Conservation (phyloP, 1,140 invertebrate genomes). For the Zaprionus nigranus region DNA sequence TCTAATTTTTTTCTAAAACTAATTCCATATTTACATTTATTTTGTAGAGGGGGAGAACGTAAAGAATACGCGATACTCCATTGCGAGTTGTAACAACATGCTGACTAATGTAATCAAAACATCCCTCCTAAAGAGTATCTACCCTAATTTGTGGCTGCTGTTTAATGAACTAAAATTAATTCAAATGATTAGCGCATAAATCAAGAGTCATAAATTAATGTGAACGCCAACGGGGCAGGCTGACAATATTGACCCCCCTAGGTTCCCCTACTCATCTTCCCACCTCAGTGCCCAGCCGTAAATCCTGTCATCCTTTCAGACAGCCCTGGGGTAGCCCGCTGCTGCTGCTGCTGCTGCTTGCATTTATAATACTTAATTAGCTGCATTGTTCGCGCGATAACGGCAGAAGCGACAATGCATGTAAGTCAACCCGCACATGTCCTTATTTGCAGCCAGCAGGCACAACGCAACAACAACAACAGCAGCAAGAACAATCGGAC, state of each 20-base stretch:
- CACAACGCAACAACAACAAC: conserved; percentile 15
- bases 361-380: conserved; percentile 79
- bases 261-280: background rate
- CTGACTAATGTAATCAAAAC: background rate
- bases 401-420: conserved; percentile 58
- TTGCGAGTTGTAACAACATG: background rate
- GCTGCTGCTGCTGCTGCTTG: conserved; percentile 40
- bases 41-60: background rate
- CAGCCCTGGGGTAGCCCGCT: conserved; percentile 16
- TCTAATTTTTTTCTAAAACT: conserved; percentile 10
- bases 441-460: conserved; percentile 39
- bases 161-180: conserved; percentile 18
- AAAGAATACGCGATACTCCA: background rate
- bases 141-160: conserved; percentile 5
- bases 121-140: background rate
- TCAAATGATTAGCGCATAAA: conserved; percentile 25
- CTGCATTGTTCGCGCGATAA: conserved; percentile 72
- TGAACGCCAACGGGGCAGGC: background rate
- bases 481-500: conserved; percentile 15
- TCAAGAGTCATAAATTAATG: conserved; percentile 26
- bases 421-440: conserved; percentile 41
- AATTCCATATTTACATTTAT: conserved; percentile 24
- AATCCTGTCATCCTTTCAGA: background rate
- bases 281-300: conserved; percentile 6
- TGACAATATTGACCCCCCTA: conserved; percentile 8